These are phyloP conservation scores for Heliconius hortense DNA, from an alignment of 2,888 invertebrate species.

Conservation along the genomic window DNA sequence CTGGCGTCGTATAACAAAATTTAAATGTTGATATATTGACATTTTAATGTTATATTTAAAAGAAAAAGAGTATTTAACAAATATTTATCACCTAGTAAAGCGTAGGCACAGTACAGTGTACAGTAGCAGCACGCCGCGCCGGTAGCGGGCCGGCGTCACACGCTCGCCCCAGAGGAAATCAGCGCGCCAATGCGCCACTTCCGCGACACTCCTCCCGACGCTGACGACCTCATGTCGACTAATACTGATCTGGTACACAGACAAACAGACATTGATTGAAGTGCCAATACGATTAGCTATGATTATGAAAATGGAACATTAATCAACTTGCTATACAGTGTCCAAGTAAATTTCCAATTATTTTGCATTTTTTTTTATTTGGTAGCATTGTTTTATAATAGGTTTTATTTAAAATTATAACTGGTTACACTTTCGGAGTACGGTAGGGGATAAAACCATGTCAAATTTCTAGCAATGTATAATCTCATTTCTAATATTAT, in stretches of 20 bases:
- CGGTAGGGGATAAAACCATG: no score
- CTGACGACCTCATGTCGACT: conserved; percentile 15
- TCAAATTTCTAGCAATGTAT: no score
- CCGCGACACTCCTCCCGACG: conserved; percentile 35
- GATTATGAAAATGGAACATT: neutral
- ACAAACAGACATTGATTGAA: conserved; percentile 2
- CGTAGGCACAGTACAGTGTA: neutral
- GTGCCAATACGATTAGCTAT: neutral
- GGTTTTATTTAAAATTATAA: neutral
- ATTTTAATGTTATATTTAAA: no score
- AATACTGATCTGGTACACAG: neutral
- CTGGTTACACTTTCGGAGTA: neutral
- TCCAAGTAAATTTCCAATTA: neutral
- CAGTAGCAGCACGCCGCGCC: neutral
- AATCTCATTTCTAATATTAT: no score
- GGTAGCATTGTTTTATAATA: neutral
- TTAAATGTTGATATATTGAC: no score
- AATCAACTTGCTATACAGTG: no score
- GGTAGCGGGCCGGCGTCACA: conserved; percentile 19
- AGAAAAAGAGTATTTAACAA: no score
- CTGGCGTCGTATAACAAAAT: no score
- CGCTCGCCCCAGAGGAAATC: conserved; percentile 48
- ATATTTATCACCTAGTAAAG: neutral
- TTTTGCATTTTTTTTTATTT: neutral
- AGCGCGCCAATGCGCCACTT: conserved; percentile 47